Evolutionary conservation across 2,797 vertebrate genomes (phyloP).

Genomic region (Melanotaenia maccullochi): DNA sequence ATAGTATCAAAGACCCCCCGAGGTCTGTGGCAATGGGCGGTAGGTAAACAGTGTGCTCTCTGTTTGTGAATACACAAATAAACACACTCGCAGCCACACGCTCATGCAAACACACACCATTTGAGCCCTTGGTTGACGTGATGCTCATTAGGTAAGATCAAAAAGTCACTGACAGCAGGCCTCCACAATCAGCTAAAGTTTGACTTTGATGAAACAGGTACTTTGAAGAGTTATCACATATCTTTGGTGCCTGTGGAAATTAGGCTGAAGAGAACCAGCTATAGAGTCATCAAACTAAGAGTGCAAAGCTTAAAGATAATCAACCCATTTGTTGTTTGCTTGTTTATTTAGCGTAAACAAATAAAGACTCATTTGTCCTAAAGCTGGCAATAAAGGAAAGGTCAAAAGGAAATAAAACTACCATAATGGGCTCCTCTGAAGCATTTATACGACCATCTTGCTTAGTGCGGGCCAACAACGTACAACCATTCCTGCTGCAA

Average conservation of each 20-base stretch:
- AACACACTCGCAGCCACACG: conserved; percentile 39
- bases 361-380: background rate
- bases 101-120: conserved; percentile 15
- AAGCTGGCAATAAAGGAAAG: background rate
- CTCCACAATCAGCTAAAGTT: conserved; percentile 1
- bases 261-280: background rate
- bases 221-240: background rate
- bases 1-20: conserved; percentile 65
- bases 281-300: background rate
- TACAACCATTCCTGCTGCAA: conserved; percentile 1
- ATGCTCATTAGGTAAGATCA: conserved; percentile 44
- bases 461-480: background rate
- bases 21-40: conserved; percentile 48
- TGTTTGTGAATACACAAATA: conserved; percentile 48
- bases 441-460: background rate
- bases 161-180: conserved; percentile 18
- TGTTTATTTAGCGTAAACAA: background rate
- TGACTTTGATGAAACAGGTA: background rate
- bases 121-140: conserved; percentile 23
- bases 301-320: background rate
- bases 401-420: background rate
- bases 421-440: background rate
- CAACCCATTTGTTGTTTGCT: background rate
- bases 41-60: conserved; percentile 44
- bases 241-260: conserved; percentile 1